Percentiles rank a stretch among this genome's conserved stretches.
phyloP scores from a whole-genome alignment of 2,888 invertebrate genomes.

The Petrolisthes manimaculis region DNA sequence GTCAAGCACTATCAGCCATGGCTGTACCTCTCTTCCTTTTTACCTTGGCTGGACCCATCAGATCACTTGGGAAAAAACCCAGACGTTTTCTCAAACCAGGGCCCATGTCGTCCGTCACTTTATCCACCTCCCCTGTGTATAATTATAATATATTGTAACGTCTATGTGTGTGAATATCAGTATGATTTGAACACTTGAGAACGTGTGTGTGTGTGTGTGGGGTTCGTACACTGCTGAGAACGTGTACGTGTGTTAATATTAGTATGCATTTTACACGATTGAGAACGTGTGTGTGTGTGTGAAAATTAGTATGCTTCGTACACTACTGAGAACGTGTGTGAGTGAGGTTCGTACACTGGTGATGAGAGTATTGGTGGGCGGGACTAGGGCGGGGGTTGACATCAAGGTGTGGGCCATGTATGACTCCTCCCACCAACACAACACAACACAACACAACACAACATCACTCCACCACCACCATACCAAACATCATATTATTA shows the following conservation, averaged over 20 bases:
- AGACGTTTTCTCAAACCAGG: too few relatives aligned
- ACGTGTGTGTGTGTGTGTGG: neutral
- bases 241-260: neutral
- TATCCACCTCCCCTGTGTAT: too few relatives aligned
- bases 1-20: too few relatives aligned
- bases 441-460: too few relatives aligned
- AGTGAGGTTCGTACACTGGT: neutral
- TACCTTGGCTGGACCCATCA: too few relatives aligned
- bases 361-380: neutral
- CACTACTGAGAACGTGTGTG: neutral
- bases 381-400: neutral
- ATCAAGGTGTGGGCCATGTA: neutral
- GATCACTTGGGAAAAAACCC: too few relatives aligned
- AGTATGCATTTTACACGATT: neutral
- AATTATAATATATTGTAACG: neutral
- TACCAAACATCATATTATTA: too few relatives aligned
- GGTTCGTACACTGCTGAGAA: neutral
- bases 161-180: neutral
- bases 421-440: too few relatives aligned
- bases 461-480: too few relatives aligned
- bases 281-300: constrained; percentile 15
- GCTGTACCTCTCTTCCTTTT: too few relatives aligned
- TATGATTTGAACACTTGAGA: neutral
- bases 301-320: neutral
- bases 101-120: too few relatives aligned